phyloP scores from a whole-genome alignment of 2,797 vertebrate species.

The Artibeus lituratus region DNA sequence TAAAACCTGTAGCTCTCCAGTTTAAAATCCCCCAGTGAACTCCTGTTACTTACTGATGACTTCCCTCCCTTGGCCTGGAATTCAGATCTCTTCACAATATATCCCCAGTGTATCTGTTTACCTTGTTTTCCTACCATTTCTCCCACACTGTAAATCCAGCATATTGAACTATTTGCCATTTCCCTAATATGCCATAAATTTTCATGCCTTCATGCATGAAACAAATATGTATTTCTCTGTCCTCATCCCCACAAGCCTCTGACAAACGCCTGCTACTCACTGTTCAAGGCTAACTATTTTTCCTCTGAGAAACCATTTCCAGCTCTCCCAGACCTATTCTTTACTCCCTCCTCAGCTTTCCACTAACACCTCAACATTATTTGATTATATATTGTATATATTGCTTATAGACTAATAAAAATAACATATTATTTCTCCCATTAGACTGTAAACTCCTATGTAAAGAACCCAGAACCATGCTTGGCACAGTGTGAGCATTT shows the following conservation, averaged over 20 bases:
- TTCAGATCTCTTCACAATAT: neutral
- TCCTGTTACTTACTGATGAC: conserved; percentile 4
- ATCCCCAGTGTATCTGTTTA: neutral
- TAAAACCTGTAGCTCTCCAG: neutral
- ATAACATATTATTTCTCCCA: neutral
- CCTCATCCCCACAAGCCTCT: neutral
- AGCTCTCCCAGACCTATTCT: neutral
- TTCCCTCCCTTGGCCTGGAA: neutral
- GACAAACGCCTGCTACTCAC: neutral
- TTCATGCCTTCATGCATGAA: neutral
- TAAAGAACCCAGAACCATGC: conserved; percentile 13
- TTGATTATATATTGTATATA: neutral
- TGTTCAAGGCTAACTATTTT: neutral
- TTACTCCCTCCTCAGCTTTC: neutral
- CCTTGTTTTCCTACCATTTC: conserved; percentile 3
- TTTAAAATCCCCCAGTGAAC: neutral
- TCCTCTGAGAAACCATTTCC: neutral
- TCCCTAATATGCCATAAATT: neutral
- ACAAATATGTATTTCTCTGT: neutral
- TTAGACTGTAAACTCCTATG: neutral
- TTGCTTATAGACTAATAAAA: conserved; percentile 17
- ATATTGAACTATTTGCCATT: neutral
- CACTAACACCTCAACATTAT: neutral
- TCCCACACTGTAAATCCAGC: neutral
- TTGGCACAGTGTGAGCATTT: conserved; percentile 20